Evolutionary conservation across 2,113 vertebrate species (phyloP).

Genomic region (Lagenorhynchus albirostris): DNA sequence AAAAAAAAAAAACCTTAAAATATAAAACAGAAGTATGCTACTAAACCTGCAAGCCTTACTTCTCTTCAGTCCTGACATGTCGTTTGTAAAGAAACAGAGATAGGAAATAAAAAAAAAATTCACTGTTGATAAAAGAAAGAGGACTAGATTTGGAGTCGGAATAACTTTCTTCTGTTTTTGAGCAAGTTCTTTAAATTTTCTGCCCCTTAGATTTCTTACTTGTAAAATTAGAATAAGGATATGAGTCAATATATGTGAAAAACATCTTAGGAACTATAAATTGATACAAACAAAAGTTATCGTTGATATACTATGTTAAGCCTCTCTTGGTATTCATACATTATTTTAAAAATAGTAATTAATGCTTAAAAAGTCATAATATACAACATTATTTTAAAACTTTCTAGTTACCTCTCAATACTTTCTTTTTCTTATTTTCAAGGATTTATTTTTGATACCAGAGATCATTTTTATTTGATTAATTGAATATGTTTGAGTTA

Average conservation of each 20-base stretch:
- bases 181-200: slow-evolving; percentile 6
- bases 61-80: slow-evolving; percentile 50
- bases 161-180: slow-evolving; percentile 21
- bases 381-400: neutral
- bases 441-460: slow-evolving; percentile 17
- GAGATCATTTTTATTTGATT: slow-evolving; percentile 29
- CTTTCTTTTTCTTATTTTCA: neutral
- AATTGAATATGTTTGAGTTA: neutral
- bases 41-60: slow-evolving; percentile 21
- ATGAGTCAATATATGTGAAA: neutral
- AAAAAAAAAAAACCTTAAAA: neutral
- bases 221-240: neutral
- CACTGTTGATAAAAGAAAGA: slow-evolving; percentile 19
- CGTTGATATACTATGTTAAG: neutral
- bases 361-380: neutral
- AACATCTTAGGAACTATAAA: neutral
- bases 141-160: slow-evolving; percentile 7
- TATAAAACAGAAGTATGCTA: neutral
- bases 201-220: neutral
- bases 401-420: neutral
- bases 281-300: neutral
- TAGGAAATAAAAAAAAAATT: neutral
- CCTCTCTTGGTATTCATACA: neutral
- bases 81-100: slow-evolving; percentile 22
- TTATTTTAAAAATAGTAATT: slow-evolving; percentile 33